Evolutionary conservation across 2,888 invertebrate species (phyloP), one percentile per base, ranked within the genome.

Genomic region (Tholera decimalis): DNA sequence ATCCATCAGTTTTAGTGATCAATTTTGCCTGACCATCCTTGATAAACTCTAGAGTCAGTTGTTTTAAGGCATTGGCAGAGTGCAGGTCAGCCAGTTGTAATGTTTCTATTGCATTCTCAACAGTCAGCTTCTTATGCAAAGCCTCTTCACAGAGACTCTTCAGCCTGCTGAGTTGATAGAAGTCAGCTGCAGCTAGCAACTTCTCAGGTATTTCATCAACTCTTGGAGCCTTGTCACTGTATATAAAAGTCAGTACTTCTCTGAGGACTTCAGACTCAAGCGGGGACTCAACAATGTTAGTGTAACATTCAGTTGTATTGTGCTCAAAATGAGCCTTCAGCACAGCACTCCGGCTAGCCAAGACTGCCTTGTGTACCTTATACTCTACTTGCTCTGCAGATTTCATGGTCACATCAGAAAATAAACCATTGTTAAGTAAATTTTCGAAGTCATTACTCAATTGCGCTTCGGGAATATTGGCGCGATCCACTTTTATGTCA

Each of bases 271-370:
- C 93, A 22, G 92, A 84, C n/a, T 94, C 93, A 2, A 94, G 82
- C 0, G 89, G 92, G 47, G 93, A 92, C 68, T 93, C 91, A 2
- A 95, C 89, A 69, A 91, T 73, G 72, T 95, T 95, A 7, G 94
- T 95, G 5, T 75, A 77, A 72, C 92, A 91, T 82, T 95, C 95
- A 22, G 87, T 89, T 44, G 94, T 95, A 71, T 94, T 94, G 56
- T 95, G 94, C 64, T 93, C 92, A 83, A 95, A 95, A 75, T 95
- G 92, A 30, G 95, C 95, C 65, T 93, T 94, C 7, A 95, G 65
- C 0, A 95, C 95, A 20, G 87, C 89, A 86, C 95, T 95, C 24
- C 95, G 85, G 70, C 92, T 92, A 0, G 95, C 93, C 41, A 95
- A 73, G 1, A 95, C 91, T 26, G 93, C 94, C 74, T 95, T 95